Evolutionary conservation across 1,140 invertebrate genomes (phyloP), one percentile per base, ranked within the genome.

Genomic region (Euwallacea fornicatus): DNA sequence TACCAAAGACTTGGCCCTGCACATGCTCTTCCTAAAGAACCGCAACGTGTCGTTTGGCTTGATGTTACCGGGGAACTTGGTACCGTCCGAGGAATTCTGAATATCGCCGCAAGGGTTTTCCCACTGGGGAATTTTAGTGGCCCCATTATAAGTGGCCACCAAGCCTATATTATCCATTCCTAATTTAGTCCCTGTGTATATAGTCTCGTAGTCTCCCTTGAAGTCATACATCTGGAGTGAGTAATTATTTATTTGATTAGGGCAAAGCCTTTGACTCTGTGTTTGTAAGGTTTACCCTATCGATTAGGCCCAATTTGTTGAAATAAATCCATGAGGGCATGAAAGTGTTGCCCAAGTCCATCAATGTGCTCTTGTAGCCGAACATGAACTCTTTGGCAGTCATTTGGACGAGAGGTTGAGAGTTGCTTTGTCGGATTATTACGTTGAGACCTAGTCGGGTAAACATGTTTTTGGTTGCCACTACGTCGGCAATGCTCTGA

Each of bases 311-410:
- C 0, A 94, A 83, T 75, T 91, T 92, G 67, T 93, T 90, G 75
- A 94, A 94, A 59, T 86, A 88, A 60, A 94, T 93, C 92, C 92
- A 93, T 10, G 85, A 84, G 0, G 91, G 90, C 83, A 93, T 83
- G 66, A 93, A 85, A 2, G 86, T 88, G 78, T 93, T 91, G 0
- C 92, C 92, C 21, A 94, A 76, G 0, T 89, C 90, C 76, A 93
- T 88, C 43, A 94, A 80, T 2, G 89, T 81, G 1, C 89, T 90
- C 67, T 88, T 80, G 81, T 91, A 92, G 0, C 91, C 91, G 77
- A 93, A 93, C 91, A 93, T 93, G 78, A 94, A 94, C 78, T 93
- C 91, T 65, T 82, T 87, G 0, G 91, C 91, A 0, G 91, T 93
- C 89, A 93, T 93, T 76, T 84, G 80, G 0, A 91, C 87, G 11